Evolutionary conservation across 30 jellyfish, hydroid and myxozoan species (phyloP), one percentile per base, ranked within the genome.

Genomic region (Pelagia noctiluca): DNA sequence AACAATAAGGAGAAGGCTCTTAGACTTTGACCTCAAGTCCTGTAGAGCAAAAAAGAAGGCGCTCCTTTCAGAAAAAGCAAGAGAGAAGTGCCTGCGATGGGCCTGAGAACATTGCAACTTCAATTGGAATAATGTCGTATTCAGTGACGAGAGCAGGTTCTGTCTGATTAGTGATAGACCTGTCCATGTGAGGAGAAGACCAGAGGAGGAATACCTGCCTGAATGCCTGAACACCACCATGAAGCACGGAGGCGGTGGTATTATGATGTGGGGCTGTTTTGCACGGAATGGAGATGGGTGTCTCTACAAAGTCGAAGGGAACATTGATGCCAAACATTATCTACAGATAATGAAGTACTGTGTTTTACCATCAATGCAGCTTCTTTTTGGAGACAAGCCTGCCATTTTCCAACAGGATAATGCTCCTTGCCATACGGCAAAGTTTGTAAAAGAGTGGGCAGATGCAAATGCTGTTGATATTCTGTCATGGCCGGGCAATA

Each of bases 361-460:
- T 75, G 87, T 61, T 50, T 8, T 11, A 22, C 87, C 87, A 75
- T 75, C 87, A 28, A 23, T 75, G 5, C 4, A 2, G 10, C 76
- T 48, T 29, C 35, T 11, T 35, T 50, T 49, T 49, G 24, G 32
- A 5, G 80, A 31, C 31, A 65, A 34, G 13, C 25, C 52, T 4
- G 78, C 74, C 16, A 36, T 83, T 7, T 83, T 37, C 57, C 93
- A 83, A 34, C 89, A 83, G 22, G 93, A 83, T 25, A 46, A 69
- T 71, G 83, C 93, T 30, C 93, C 93, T 18, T 83, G 93, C 50
- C 89, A 70, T 47, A 83, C 77, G 3, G 88, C 89, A 18, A n/a
- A n/a, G n/a, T n/a, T n/a, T n/a, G n/a, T n/a, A n/a, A n/a, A n/a
- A n/a, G n/a, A n/a, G n/a, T n/a, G n/a, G n/a, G n/a, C n/a, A n/a